Percentiles rank a stretch among this genome's conserved stretches.
phyloP scores from a whole-genome alignment of 2,113 vertebrate genomes.

The Petrocephalus zakoni region DNA sequence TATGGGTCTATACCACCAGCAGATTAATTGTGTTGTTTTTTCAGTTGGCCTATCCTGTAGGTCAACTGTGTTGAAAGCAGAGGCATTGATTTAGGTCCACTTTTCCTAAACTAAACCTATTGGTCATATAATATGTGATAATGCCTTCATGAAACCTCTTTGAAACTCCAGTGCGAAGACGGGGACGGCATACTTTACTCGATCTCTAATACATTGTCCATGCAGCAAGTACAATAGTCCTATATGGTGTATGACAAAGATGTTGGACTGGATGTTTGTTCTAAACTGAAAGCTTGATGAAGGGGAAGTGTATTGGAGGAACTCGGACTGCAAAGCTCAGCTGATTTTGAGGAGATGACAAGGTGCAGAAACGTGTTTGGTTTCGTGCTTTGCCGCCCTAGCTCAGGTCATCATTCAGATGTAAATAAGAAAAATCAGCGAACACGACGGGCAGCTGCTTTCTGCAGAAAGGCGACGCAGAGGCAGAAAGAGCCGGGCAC shows the following conservation, averaged over 20 bases:
- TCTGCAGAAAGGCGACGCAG: not conserved
- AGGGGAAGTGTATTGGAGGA: not conserved
- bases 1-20: not conserved
- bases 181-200: not conserved
- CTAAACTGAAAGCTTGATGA: not conserved
- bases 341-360: not conserved
- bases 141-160: not conserved
- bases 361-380: not conserved
- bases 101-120: not conserved
- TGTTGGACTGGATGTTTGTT: constrained; percentile 3
- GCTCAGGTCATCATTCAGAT: not conserved
- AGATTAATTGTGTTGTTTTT: not conserved
- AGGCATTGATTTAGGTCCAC: not conserved
- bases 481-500: not conserved
- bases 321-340: not conserved
- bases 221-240: not conserved
- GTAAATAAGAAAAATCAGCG: not conserved
- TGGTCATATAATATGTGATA: not conserved
- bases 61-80: not conserved
- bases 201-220: not conserved
- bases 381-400: not conserved
- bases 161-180: not conserved
- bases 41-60: not conserved
- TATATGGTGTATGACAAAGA: not conserved
- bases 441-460: not conserved